Conservation (phyloP, 2,888 invertebrate species). For the Dugesia japonica region DNA sequence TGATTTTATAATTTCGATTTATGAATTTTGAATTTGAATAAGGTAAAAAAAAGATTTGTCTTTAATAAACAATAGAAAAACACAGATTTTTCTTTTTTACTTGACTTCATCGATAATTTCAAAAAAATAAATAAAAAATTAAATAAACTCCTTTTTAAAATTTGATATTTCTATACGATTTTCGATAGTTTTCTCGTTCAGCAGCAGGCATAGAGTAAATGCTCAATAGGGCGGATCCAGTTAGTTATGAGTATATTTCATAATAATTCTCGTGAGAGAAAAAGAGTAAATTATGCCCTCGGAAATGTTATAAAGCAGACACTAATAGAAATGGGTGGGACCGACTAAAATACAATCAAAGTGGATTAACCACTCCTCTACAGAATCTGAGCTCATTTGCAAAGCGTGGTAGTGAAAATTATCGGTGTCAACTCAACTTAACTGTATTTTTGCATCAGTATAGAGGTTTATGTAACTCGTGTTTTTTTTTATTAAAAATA, state of each 20-base stretch:
- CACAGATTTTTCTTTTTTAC: too few relatives aligned
- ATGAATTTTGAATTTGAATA: too few relatives aligned
- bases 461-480: background rate
- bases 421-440: slow-evolving; percentile 5
- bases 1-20: too few relatives aligned
- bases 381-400: background rate
- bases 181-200: too few relatives aligned
- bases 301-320: slow-evolving; percentile 11
- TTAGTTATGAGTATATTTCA: background rate
- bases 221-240: slow-evolving; percentile 20
- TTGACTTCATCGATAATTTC: too few relatives aligned
- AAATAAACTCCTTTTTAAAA: too few relatives aligned
- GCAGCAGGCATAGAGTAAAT: background rate
- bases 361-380: background rate
- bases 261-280: background rate
- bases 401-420: background rate
- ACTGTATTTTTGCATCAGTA: background rate
- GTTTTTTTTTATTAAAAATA: too few relatives aligned
- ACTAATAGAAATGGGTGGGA: slow-evolving; percentile 20
- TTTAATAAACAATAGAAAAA: too few relatives aligned
- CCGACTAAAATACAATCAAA: slow-evolving; percentile 13
- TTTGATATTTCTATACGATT: too few relatives aligned
- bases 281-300: background rate
- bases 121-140: too few relatives aligned
- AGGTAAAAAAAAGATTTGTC: too few relatives aligned